Evolutionary conservation across 2,888 invertebrate genomes (phyloP).

Genomic region (Ectemnius cavifrons): DNA sequence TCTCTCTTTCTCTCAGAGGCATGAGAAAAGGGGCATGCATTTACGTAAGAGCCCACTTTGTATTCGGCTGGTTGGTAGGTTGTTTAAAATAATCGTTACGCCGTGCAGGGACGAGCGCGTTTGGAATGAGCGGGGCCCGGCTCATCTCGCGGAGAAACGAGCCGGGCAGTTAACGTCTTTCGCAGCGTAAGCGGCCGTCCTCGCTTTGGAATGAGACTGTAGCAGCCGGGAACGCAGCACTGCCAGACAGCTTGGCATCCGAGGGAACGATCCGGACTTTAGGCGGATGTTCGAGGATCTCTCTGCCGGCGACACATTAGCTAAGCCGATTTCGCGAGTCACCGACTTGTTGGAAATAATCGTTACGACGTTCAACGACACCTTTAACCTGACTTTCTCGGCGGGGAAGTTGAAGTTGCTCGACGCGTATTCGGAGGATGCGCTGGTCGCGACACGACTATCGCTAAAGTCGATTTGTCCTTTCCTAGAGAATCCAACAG

Average conservation of each 20-base stretch:
- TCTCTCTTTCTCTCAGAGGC: background rate
- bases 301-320: constrained; percentile 37
- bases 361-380: constrained; percentile 34
- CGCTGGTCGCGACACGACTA: background rate
- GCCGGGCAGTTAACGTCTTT: constrained; percentile 21
- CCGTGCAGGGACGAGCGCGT: constrained; percentile 49
- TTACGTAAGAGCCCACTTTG: constrained; percentile 74
- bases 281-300: constrained; percentile 36
- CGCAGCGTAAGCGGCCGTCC: constrained; percentile 30
- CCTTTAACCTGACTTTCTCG: constrained; percentile 17
- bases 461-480: background rate
- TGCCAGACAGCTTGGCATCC: background rate
- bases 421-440: no score
- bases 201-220: constrained; percentile 33
- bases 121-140: constrained; percentile 46
- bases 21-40: constrained; percentile 53
- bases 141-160: constrained; percentile 35
- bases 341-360: constrained; percentile 31
- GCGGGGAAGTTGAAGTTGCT: no score
- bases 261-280: constrained; percentile 22
- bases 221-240: constrained; percentile 3
- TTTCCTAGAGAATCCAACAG: background rate
- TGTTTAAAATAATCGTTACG: constrained; percentile 75
- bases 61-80: constrained; percentile 68
- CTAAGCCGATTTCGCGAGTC: constrained; percentile 38